Evolutionary conservation across 1,140 invertebrate genomes (phyloP).

Genomic region (Macrotrachela quadricornifera): DNA sequence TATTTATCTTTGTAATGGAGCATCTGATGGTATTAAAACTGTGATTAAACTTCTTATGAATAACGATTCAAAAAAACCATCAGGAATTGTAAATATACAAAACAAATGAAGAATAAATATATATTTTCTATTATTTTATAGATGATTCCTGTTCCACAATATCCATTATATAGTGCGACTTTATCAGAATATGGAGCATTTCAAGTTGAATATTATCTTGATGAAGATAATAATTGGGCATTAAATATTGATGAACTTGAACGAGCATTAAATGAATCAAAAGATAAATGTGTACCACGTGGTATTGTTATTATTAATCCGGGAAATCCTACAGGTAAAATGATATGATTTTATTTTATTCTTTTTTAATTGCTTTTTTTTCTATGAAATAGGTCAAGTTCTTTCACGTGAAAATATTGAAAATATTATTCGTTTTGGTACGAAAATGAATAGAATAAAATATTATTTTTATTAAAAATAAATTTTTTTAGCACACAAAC

Average conservation of each 20-base stretch:
- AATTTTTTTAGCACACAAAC: constrained; percentile 69
- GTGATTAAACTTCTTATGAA: too few species aligned
- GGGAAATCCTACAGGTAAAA: constrained; percentile 84
- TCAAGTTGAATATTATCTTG: constrained; percentile 62
- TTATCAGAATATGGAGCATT: constrained; percentile 35
- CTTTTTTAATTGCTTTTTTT: too few species aligned
- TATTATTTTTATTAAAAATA: constrained; percentile 39
- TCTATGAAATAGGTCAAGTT: too few species aligned
- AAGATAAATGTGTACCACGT: constrained; percentile 46
- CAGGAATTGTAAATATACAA: too few species aligned
- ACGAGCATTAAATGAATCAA: constrained; percentile 46
- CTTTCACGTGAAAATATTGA: too few species aligned
- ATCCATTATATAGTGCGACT: constrained; percentile 86
- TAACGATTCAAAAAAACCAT: too few species aligned
- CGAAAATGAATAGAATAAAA: too few species aligned
- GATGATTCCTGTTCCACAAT: constrained; percentile 93
- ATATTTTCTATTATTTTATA: background rate
- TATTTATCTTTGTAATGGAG: constrained; percentile 66
- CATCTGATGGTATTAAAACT: constrained; percentile 62
- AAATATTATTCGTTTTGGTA: too few species aligned
- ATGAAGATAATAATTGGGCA: constrained; percentile 71
- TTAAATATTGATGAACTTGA: constrained; percentile 59
- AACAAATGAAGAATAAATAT: constrained; percentile 39
- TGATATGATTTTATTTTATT: constrained; percentile 67
- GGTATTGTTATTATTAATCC: constrained; percentile 91